A percentile compares a stretch with the other conserved stretches of the same genome.
Evolutionary conservation across 2,888 invertebrate species (phyloP).

Genomic region (Eupithecia pulchellata): DNA sequence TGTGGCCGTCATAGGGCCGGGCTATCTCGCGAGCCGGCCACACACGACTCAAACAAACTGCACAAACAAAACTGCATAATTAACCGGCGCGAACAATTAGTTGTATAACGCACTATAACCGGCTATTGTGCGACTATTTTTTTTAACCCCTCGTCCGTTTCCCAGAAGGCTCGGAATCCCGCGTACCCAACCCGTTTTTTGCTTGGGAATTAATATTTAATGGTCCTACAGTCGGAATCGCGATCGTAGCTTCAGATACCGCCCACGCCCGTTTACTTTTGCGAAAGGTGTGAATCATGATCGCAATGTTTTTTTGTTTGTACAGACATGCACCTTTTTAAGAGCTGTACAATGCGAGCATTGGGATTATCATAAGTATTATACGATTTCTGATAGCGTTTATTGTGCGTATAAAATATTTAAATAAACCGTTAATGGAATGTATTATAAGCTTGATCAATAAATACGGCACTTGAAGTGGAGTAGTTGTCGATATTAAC

Average conservation of each 20-base stretch:
- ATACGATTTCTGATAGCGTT: constrained; percentile 37
- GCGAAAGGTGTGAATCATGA: constrained; percentile 51
- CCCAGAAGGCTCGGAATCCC: constrained; percentile 76
- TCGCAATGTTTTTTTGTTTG: constrained; percentile 44
- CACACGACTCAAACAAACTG: constrained; percentile 49
- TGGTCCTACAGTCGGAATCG: constrained; percentile 68
- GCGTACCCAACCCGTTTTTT: constrained; percentile 64
- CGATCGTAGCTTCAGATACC: constrained; percentile 67
- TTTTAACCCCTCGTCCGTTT: constrained; percentile 64
- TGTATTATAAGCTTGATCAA: constrained; percentile 28
- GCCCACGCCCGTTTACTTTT: constrained; percentile 62
- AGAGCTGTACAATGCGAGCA: constrained; percentile 39
- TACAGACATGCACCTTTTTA: constrained; percentile 32
- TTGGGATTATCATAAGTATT: constrained; percentile 38
- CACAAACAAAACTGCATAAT: constrained; percentile 72
- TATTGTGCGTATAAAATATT: constrained; percentile 27
- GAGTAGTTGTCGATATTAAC: constrained; percentile 55
- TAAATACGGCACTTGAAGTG: constrained; percentile 50
- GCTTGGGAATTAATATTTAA: constrained; percentile 75
- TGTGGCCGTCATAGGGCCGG: constrained; percentile 35
- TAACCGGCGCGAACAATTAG: constrained; percentile 78
- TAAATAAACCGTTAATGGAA: constrained; percentile 31
- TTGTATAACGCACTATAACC: constrained; percentile 80
- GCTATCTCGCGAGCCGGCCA: constrained; percentile 36
- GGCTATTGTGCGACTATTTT: constrained; percentile 71